Conservation (phyloP, 23 tunicate genomes). For the Halocynthia roretzi region DNA sequence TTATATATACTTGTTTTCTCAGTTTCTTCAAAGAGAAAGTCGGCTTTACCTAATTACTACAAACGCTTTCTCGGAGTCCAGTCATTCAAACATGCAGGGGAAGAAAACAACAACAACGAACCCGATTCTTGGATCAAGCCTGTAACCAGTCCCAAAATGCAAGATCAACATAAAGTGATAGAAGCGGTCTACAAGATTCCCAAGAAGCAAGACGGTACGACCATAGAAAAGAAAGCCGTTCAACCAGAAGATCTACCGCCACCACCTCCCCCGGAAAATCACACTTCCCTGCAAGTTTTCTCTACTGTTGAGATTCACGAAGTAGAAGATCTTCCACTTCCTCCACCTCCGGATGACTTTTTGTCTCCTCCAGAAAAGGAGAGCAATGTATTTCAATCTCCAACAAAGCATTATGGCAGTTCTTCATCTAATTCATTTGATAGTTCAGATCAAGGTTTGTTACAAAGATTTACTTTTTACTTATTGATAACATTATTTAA, state of each 20-base stretch:
- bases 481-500: background rate
- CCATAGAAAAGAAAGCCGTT: background rate
- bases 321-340: slow-evolving; percentile 6
- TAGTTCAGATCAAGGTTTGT: background rate
- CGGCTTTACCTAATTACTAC: slow-evolving; percentile 19
- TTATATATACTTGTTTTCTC: too few relatives aligned
- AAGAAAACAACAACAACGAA: background rate
- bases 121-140: background rate
- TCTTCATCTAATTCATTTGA: slow-evolving; percentile 6
- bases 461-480: too few relatives aligned
- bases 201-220: background rate
- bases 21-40: background rate
- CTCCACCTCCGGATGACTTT: slow-evolving; percentile 28
- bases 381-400: background rate
- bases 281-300: background rate
- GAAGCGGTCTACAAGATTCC: background rate
- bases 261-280: slow-evolving; percentile 11
- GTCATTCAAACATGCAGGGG: background rate
- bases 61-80: slow-evolving; percentile 12
- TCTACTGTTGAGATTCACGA: too few relatives aligned
- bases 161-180: too few relatives aligned
- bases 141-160: background rate
- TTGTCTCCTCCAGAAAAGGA: slow-evolving; percentile 3
- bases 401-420: background rate
- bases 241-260: background rate